Base-by-base conservation (phyloP, 2,113 vertebrate species). In the Clarias batrachus region DNA sequence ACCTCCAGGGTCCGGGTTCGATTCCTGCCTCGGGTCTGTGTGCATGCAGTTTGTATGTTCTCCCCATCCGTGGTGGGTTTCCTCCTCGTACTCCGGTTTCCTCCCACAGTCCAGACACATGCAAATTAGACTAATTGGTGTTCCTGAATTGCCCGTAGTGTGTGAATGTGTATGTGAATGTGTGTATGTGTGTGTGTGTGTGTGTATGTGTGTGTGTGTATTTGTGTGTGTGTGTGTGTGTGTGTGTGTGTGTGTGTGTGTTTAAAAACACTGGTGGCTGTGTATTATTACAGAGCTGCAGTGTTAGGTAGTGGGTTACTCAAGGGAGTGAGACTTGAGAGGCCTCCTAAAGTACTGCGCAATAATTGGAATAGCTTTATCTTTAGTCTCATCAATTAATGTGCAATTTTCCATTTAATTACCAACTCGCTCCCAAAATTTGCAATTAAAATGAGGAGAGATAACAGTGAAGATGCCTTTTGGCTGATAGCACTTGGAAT, bases 401-500 rank as follows among this genome's bases (percentile, higher is more conserved):
- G 94, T 95, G 94, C 92, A 94, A 95, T 95, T 95, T 95, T 95
- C 94, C 94, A 95, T 96, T 95, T 95, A 96, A 95, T 96, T 94
- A 95, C 93, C 91, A 94, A 92, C 94, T 94, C 92, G 92, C 94
- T 95, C 57, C 5, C 91, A 92, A 93, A 92, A 96, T 95, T 96
- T 94, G 94, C 94, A 96, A 95, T 95, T 96, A 94, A 95, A 95
- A 95, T 95, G 93, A 95, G 93, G 87, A 25, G 92, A 92, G 94
- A 95, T 96, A 95, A 94, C 92, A 89, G 93, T 89, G 92, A 92
- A 96, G 94, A 95, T 96, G 95, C 93, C 94, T 95, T 92, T 94
- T 91, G 94, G 94, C 92, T 94, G 94, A 95, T 95, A 95, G 91
- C 93, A 91, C 91, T 93, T 94, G 94, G 93, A 94, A 93, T 91